Base-by-base conservation (phyloP, 2,888 invertebrate species). In the Osedax fenrisi region DNA sequence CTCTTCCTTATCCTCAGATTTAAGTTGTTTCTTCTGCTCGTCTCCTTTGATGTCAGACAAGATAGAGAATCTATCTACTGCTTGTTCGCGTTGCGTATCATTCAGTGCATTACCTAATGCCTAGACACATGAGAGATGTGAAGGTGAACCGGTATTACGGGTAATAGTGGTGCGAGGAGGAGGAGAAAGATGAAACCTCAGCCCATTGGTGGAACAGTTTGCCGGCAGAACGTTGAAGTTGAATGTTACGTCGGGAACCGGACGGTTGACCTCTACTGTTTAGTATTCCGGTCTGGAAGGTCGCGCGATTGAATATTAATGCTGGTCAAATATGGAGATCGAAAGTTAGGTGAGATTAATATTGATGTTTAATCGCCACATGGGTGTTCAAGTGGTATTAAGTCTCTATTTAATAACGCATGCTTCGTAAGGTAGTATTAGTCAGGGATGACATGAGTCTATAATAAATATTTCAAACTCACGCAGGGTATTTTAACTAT, bases 151-250 rank as follows among this genome's bases (percentile, higher is more conserved):
- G 56, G 56, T n/a, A 56, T 13, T 56, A 56, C 56, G n/a, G 56
- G 56, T n/a, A 56, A n/a, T 56, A 56, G 56, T 17, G 13, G 13
- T 56, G 56, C 56, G 56, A 17, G n/a, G n/a, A n/a, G n/a, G n/a
- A n/a, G n/a, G n/a, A n/a, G n/a, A n/a, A n/a, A n/a, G n/a, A n/a
- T n/a, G n/a, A 10, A 77, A 84, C 86, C 87, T 94, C 93, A 67
- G 91, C 94, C 95, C 95, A 95, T 81, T 93, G 93, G 83, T 95
- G 94, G 84, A 98, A 99, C 87, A 96, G 89, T 86, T 95, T 92
- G 0, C 96, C 98, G 24, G 97, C 97, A 5, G 92, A 89, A 75
- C 94, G 87, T 84, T 94, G 93, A 78, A 92, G 85, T 13, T 90
- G 87, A n/a, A 82, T 78, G 70, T 82, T 84, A 13, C 82, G 85